Evolutionary conservation across 1,140 invertebrate genomes (phyloP), one percentile per base, ranked within the genome.

Genomic region (Atta cephalotes): DNA sequence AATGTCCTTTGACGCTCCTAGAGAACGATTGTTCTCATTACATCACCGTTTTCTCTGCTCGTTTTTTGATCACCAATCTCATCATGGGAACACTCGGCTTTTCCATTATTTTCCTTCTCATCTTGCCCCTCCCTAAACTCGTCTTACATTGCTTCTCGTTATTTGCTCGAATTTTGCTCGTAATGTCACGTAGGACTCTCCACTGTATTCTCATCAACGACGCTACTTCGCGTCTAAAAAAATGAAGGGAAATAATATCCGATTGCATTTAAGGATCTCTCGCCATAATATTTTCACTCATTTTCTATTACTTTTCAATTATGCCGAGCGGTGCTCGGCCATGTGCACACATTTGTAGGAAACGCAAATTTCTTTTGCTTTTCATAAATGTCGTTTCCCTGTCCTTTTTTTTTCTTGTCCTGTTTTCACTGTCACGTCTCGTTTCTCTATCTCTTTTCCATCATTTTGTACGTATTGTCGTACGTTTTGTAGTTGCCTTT

Each of bases 251-350:
- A 62, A 62, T 45, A 45, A 45, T 49, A 31, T 14, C 31, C 68
- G 56, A 74, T 63, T 84, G 70, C 70, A 62, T 63, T 58, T 76
- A 51, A 62, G 21, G 21, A 49, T 72, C 10, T 62, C 49, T 60
- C 51, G 25, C 18, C 39, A 2, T 74, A 49, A 51, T 74, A 84
- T 84, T 84, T 49, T 84, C 49, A 62, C 70, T 76, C n/a, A 25
- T 74, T 51, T 49, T 51, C 39, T 25, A 71, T 76, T 74, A 62
- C 28, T 62, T 84, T 71, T 58, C 80, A 74, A 74, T 84, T 84
- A 76, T 25, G 35, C 14, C 18, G 70, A 76, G 58, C 68, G 39
- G 0, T 25, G 25, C 25, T 25, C 25, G 25, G 9, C 74, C 35
- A 51, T 45, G 79, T 18, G 25, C 56, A 58, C 18, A 5, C 31